A percentile compares a stretch with the other conserved stretches of the same genome.
These are phyloP conservation scores for Leucoraja erinaceus DNA, from an alignment of 2,113 vertebrate genomes.

Conservation along the genomic window DNA sequence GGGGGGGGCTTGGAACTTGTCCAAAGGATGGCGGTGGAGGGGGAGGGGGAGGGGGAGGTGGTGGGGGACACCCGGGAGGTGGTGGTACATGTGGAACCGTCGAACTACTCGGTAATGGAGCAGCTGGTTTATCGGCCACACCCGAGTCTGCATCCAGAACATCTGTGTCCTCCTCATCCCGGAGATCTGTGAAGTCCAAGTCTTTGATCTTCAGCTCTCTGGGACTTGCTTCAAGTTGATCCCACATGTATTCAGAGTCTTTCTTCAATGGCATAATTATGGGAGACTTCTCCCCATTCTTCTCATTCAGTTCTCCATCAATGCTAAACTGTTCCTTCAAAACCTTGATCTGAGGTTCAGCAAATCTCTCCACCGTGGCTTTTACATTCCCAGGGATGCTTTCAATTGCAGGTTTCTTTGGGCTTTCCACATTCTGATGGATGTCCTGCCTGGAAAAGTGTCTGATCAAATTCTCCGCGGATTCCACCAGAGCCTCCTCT, in stretches of 20 bases:
- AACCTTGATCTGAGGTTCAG: conserved; percentile 46
- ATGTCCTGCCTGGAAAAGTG: conserved; percentile 46
- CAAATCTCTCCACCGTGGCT: conserved; percentile 49
- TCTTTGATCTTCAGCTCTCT: conserved; percentile 77
- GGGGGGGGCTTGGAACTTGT: background rate
- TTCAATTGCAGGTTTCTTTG: conserved; percentile 52
- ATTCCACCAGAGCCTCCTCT: background rate
- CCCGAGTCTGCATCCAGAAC: conserved; percentile 62
- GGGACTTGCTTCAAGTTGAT: conserved; percentile 54
- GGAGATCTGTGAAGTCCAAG: conserved; percentile 88
- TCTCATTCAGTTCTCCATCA: conserved; percentile 60
- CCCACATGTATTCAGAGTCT: conserved; percentile 57
- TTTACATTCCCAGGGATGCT: conserved; percentile 53
- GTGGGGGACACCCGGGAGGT: conserved; percentile 40
- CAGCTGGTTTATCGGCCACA: conserved; percentile 40
- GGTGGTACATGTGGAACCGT: conserved; percentile 39
- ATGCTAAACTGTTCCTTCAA: conserved; percentile 62
- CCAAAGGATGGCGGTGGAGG: conserved; percentile 9
- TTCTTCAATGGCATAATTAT: conserved; percentile 58
- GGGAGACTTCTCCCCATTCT: conserved; percentile 57
- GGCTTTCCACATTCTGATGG: conserved; percentile 44
- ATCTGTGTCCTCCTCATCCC: conserved; percentile 85
- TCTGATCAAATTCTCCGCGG: conserved; percentile 42
- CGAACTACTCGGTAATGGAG: conserved; percentile 36
- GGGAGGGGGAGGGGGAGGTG: conserved; percentile 40